Evolutionary conservation across 2,797 vertebrate species (phyloP), one percentile per base, ranked within the genome.

Genomic region (Sebastes cheni): DNA sequence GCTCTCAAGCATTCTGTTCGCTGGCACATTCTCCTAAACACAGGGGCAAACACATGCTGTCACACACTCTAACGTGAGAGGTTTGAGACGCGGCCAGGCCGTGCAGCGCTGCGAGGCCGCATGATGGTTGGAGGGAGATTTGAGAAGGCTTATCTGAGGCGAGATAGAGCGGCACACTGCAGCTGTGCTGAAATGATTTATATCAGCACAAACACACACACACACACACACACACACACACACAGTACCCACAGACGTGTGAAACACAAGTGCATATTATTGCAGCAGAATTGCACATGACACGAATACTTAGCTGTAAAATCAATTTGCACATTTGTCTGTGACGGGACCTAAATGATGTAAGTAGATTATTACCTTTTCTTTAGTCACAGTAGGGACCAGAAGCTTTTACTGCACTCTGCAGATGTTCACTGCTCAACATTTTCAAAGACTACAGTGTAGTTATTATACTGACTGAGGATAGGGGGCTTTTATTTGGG

Each of bases 161-260:
- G 85, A 92, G 94, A 95, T 91, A 83, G 92, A 91, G 91, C 83
- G 62, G 86, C 87, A 82, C 83, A 90, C 87, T 88, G 91, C 95
- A 96, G 95, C 95, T 96, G 95, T 91, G 95, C 92, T 93, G 93
- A 96, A 94, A 94, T 96, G 95, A 96, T 96, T 96, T 95, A 96
- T 93, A 89, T 80, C 72, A 29, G 85, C 82, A 93, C 67, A 93
- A 79, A 93, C 72, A 87, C 77, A 86, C 77, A 87, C 67, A 36
- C 32, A 32, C 82, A 87, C 77, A 86, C 77, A 87, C 67, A 79
- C 80, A 87, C 77, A 85, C 77, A 87, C 67, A 79, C 80, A 69
- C 82, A 80, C 80, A 4, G 13, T 30, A 66, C 81, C 68, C 79
- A 82, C 66, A 68, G 79, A 85, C 72, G 73, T 80, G 83, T 79